phyloP scores from a whole-genome alignment of 2,888 invertebrate species.

The Thalpophila matura region DNA sequence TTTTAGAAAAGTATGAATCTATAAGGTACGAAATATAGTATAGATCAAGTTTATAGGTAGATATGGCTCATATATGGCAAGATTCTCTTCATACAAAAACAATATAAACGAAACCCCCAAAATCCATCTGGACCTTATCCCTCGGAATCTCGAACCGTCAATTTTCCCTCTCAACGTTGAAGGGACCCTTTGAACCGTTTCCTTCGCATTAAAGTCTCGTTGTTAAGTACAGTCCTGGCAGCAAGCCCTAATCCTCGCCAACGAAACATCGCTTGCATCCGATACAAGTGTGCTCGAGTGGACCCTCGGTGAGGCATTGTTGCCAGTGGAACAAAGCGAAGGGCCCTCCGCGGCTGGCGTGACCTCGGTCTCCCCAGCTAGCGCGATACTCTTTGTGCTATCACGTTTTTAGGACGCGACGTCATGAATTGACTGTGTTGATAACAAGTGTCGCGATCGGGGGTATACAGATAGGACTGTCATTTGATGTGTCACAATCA shows the following conservation, averaged over 20 bases:
- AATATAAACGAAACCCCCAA: conserved; percentile 29
- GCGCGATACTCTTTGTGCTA: conserved; percentile 86
- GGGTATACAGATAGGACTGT: conserved; percentile 56
- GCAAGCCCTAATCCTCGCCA: conserved; percentile 79
- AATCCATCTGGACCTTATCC: conserved; percentile 47
- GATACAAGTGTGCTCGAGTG: conserved; percentile 85
- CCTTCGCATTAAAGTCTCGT: conserved; percentile 58
- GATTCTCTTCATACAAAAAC: not conserved
- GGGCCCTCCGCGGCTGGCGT: conserved; percentile 83
- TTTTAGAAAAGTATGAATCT: too few relatives aligned
- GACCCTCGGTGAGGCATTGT: conserved; percentile 83
- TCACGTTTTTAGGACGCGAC: conserved; percentile 87
- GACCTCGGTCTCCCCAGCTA: conserved; percentile 79
- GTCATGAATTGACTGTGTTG: conserved; percentile 78
- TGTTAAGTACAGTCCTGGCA: conserved; percentile 71
- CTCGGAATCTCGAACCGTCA: conserved; percentile 50
- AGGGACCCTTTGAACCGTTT: conserved; percentile 51
- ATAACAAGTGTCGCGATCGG: conserved; percentile 73
- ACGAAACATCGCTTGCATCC: conserved; percentile 88
- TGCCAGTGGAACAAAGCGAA: conserved; percentile 88
- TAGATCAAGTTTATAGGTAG: not conserved
- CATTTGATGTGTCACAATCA: conserved; percentile 28
- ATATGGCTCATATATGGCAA: not conserved
- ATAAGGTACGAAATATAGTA: too few relatives aligned
- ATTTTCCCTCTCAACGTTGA: conserved; percentile 56